A percentile compares a stretch with the other conserved stretches of the same genome.
phyloP scores from a whole-genome alignment of 2,888 invertebrate species.

The Ectobius pallidus region DNA sequence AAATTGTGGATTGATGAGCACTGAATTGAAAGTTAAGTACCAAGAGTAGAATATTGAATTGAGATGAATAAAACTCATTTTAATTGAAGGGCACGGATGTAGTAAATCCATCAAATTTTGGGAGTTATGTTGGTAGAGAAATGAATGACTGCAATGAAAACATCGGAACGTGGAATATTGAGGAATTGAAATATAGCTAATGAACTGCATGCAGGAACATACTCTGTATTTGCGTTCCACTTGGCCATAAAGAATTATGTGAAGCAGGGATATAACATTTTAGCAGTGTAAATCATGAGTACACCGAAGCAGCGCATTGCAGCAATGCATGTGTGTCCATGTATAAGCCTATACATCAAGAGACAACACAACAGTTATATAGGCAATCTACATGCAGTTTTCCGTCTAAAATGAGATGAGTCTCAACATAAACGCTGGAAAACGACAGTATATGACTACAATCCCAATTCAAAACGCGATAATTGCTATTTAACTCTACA shows the following conservation, averaged over 20 bases:
- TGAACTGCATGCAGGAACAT: slow-evolving; percentile 24
- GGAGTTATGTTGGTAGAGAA: not conserved
- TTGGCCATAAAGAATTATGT: slow-evolving; percentile 25
- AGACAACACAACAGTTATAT: not conserved
- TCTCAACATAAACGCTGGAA: too few species aligned
- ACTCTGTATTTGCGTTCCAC: slow-evolving; percentile 26
- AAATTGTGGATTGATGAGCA: too few species aligned
- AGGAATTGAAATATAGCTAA: slow-evolving; percentile 31
- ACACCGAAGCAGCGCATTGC: slow-evolving; percentile 18
- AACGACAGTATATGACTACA: too few species aligned
- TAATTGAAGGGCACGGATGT: slow-evolving; percentile 4
- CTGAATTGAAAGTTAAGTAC: too few species aligned
- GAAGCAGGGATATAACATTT: not conserved
- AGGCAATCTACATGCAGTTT: not conserved
- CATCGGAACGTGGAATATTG: slow-evolving; percentile 26
- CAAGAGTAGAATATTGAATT: too few species aligned
- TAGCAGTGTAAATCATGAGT: slow-evolving; percentile 11
- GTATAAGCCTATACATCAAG: slow-evolving; percentile 22
- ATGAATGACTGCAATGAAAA: slow-evolving; percentile 29
- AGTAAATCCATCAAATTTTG: not conserved
- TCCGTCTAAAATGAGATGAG: too few species aligned
- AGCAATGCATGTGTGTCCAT: slow-evolving; percentile 5
- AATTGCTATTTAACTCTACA: too few species aligned
- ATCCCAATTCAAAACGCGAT: too few species aligned
- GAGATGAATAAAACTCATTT: too few species aligned